Conservation (phyloP, 2,113 vertebrate species). For the Malurus melanocephalus region DNA sequence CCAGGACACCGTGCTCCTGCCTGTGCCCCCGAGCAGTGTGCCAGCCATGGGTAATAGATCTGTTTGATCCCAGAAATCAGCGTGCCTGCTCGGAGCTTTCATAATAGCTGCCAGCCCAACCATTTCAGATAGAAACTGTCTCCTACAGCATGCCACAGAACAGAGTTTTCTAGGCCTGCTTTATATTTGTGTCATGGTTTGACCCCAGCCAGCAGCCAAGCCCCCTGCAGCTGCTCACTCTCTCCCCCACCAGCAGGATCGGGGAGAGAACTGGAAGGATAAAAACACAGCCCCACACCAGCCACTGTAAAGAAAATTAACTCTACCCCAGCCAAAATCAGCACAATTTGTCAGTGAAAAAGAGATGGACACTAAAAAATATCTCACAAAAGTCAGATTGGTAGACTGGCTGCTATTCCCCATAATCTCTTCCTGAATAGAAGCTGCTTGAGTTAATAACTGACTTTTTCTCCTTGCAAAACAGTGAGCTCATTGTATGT, state of each 20-base stretch:
- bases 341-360: not conserved
- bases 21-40: not conserved
- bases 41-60: not conserved
- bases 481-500: constrained; percentile 5
- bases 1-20: not conserved
- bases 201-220: not conserved
- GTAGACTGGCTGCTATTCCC: not conserved
- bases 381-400: not conserved
- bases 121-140: not conserved
- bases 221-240: not conserved
- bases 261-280: not conserved
- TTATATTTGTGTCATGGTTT: not conserved
- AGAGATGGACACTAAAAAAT: not conserved
- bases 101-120: not conserved
- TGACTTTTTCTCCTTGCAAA: constrained; percentile 9
- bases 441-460: not conserved
- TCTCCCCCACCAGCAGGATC: not conserved
- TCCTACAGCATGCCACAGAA: not conserved
- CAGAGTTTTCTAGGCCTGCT: not conserved
- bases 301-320: not conserved
- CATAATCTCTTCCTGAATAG: constrained; percentile 4
- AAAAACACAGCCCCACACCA: not conserved
- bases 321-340: not conserved
- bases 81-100: not conserved
- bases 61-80: not conserved